Percentiles rank a stretch among this genome's conserved stretches.
phyloP scores from a whole-genome alignment of 2,797 vertebrate species.

The Knipowitschia caucasica region DNA sequence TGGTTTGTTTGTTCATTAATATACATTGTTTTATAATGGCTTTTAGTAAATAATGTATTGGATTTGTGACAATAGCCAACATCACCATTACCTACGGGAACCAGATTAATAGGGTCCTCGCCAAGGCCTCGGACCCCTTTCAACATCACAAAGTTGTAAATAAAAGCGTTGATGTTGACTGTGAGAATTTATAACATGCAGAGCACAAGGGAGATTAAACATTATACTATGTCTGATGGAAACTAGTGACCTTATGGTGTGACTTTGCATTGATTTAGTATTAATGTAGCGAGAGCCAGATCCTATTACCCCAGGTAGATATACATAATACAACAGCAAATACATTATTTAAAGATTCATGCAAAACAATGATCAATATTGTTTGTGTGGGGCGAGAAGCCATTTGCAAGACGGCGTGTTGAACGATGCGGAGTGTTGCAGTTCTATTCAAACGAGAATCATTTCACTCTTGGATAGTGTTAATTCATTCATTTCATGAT shows the following conservation, averaged over 20 bases:
- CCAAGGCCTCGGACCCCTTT: slow-evolving; percentile 47
- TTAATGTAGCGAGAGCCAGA: neutral
- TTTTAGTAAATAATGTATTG: slow-evolving; percentile 74
- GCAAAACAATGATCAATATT: neutral
- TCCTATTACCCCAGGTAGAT: neutral
- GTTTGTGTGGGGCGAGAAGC: neutral
- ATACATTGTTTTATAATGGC: slow-evolving; percentile 69
- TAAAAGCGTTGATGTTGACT: slow-evolving; percentile 59
- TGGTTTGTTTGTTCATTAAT: slow-evolving; percentile 67
- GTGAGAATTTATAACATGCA: slow-evolving; percentile 52
- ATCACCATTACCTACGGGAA: slow-evolving; percentile 63
- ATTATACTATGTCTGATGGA: slow-evolving; percentile 3
- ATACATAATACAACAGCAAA: slow-evolving; percentile 6
- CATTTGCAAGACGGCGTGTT: neutral
- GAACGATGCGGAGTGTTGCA: neutral
- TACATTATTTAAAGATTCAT: neutral
- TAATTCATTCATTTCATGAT: too few relatives aligned
- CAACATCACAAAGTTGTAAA: slow-evolving; percentile 65
- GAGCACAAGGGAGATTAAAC: slow-evolving; percentile 17
- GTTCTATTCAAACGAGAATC: neutral
- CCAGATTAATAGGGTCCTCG: slow-evolving; percentile 65
- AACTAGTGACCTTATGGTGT: neutral
- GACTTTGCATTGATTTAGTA: neutral
- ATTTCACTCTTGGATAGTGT: too few relatives aligned
- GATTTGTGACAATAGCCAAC: slow-evolving; percentile 73